Evolutionary conservation across 1,140 invertebrate genomes (phyloP), one percentile per base, ranked within the genome.

Genomic region (Scaptodrosophila lebanonensis): DNA sequence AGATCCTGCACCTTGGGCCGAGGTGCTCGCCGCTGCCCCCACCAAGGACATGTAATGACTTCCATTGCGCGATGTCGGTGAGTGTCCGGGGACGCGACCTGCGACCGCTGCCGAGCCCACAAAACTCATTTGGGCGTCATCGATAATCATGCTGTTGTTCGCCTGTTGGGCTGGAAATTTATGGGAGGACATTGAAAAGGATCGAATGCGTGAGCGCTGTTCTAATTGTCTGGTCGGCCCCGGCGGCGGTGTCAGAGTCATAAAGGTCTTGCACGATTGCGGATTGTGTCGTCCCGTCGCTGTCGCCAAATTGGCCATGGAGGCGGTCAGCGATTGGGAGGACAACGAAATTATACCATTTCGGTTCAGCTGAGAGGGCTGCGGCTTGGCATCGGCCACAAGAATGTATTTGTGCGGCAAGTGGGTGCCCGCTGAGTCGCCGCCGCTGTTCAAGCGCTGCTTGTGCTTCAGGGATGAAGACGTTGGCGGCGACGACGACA

Each of bases 121-220:
- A 8, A 43, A 59, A 35, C 47, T 40, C 40, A 61, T 51, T 15
- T 58, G 50, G 9, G 49, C 22, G 40, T 65, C 62, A 18, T 60
- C 44, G 7, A 39, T 30, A n/a, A n/a, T 35, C 15, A 39, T 66
- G 16, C 62, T 35, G 3, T 38, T 15, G 16, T 40, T 35, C 8
- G 51, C 63, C 2, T 44, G 30, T 48, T 53, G 53, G 1, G 72
- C 84, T 86, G 84, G 49, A 84, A 86, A 22, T 82, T 85, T 83
- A 85, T 84, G 59, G 59, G 84, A 83, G 40, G 76, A 72, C 40
- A 86, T 47, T 86, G 84, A 86, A 27, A 57, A 66, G 39, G 82
- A 86, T 39, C 84, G 84, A 29, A 69, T 86, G 38, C 84, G 40
- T 30, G 77, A 43, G 18, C 57, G 53, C 3, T 58, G 44, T 45